phyloP scores from a whole-genome alignment of 2,113 vertebrate species.

The Myiagra hebetior region DNA sequence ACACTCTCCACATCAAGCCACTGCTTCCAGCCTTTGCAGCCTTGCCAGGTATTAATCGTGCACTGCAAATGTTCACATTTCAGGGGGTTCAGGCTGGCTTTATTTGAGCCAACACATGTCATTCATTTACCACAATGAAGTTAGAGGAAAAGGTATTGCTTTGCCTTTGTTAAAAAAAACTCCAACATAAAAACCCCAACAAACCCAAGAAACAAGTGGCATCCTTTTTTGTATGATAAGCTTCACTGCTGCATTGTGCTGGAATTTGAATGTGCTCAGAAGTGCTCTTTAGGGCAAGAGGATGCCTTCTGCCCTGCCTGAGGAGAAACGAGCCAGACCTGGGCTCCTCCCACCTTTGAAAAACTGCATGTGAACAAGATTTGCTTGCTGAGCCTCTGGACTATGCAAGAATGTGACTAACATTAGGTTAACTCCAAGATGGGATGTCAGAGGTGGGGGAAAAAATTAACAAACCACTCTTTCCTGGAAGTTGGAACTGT shows the following conservation, averaged over 20 bases:
- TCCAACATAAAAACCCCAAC: not conserved
- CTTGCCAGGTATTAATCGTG: not conserved
- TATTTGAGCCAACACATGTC: not conserved
- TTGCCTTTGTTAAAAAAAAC: not conserved
- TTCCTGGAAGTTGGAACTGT: not conserved
- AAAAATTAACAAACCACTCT: not conserved
- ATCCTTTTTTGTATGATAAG: not conserved
- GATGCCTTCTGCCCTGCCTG: not conserved
- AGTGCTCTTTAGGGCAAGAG: not conserved
- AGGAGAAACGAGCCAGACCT: rapidly evolving
- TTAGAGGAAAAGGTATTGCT: not conserved
- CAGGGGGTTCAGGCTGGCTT: not conserved
- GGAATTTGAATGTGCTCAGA: not conserved
- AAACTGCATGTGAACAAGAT: not conserved
- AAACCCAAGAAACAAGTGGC: not conserved
- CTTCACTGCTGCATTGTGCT: not conserved
- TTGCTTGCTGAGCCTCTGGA: not conserved
- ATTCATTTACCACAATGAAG: not conserved
- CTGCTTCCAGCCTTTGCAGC: not conserved
- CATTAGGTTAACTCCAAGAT: not conserved
- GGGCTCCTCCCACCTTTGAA: not conserved
- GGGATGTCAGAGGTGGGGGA: not conserved
- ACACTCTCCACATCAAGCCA: rapidly evolving
- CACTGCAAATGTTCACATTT: not conserved
- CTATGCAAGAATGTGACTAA: not conserved